Evolutionary conservation across 37 sponge, comb jelly and placozoan genomes (phyloP), one percentile per base, ranked within the genome.

Genomic region (Diacarnus erythraeanus): DNA sequence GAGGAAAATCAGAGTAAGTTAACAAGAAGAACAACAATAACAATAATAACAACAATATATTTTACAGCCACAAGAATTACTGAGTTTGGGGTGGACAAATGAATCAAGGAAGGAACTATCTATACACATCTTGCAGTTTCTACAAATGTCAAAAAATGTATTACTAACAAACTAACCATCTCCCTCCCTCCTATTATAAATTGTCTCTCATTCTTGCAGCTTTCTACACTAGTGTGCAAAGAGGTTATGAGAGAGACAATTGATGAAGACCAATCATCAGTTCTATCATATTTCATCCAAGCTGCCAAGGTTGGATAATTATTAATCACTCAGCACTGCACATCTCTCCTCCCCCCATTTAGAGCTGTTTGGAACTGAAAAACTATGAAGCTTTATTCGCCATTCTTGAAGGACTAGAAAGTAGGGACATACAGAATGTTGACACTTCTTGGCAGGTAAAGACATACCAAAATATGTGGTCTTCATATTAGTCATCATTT

Each of bases 361-460:
- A 91, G 92, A 91, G 83, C 64, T 91, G 92, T 39, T 72, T 59
- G 57, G 84, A 86, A 9, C 42, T 91, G 77, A 91, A 83, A 76
- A 91, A 87, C 75, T 91, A 57, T 75, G 92, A 86, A 33, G 83
- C 83, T 20, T 61, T 87, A 29, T 86, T 83, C 67, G 80, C 87
- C 1, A 54, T 91, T 10, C 57, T 83, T 42, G 39, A 33, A 29
- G 92, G 87, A 54, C 80, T 91, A 9, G 54, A 75, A 29, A 77
- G 43, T 4, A 38, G 6, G 31, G 26, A 23, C 35, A 77, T 75
- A 10, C 76, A 60, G 67, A 17, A 42, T 33, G 64, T 38, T 21
- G 35, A 26, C 5, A 64, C 25, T 0, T 38, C 87, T 33, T 86
- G 87, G 87, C 57, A 80, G 80, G 86, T 86, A 33, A 15, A 0